These are phyloP conservation scores for Cephalopterus ornatus DNA, from an alignment of 2,113 vertebrate species.

Conservation along the genomic window DNA sequence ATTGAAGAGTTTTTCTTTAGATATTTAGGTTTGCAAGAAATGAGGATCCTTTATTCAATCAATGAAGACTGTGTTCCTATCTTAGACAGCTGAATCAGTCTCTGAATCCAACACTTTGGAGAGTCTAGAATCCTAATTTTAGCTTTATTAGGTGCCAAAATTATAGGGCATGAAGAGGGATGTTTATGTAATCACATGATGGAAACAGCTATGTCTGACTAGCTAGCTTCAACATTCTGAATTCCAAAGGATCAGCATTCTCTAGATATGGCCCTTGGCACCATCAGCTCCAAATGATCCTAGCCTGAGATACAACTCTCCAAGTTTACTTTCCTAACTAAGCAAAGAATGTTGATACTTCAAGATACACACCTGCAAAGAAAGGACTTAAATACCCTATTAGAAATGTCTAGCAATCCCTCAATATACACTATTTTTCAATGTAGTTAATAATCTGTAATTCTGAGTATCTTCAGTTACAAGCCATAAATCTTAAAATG, in stretches of 20 bases:
- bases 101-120: neutral
- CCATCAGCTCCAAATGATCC: neutral
- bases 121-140: neutral
- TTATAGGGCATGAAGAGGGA: neutral
- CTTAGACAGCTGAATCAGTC: neutral
- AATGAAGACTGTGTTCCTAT: neutral
- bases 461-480: neutral
- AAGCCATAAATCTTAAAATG: neutral
- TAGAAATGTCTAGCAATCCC: neutral
- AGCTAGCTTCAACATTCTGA: neutral
- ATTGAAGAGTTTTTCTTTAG: neutral
- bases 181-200: neutral
- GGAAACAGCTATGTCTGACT: neutral
- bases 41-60: neutral
- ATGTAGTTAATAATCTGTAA: neutral
- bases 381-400: neutral
- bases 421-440: neutral
- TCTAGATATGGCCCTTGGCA: neutral
- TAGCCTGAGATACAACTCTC: neutral
- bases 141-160: neutral
- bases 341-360: neutral
- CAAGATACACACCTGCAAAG: neutral
- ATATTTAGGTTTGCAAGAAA: neutral
- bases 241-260: neutral
- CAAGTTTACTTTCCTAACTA: neutral